phyloP scores from a whole-genome alignment of 2,888 invertebrate species.

The Cantharis rustica region DNA sequence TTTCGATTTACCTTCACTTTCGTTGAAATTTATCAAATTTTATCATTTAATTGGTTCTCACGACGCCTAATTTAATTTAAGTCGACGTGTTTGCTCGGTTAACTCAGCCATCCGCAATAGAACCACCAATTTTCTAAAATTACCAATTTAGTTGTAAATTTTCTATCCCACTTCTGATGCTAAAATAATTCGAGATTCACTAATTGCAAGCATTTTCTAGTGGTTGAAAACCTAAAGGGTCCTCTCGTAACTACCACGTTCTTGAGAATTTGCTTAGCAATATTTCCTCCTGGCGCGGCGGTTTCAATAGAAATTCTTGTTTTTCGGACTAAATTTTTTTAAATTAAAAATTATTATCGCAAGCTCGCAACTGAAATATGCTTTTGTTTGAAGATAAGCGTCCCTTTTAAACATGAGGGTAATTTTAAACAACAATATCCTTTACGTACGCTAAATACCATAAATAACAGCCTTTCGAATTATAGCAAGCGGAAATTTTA shows the following conservation, averaged over 20 bases:
- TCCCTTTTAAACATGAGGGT: neutral
- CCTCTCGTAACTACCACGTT: neutral
- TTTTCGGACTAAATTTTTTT: neutral
- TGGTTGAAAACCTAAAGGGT: neutral
- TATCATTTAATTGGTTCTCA: neutral
- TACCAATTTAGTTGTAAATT: neutral
- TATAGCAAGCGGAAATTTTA: neutral
- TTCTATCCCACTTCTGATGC: neutral
- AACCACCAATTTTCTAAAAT: neutral
- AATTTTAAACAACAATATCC: neutral
- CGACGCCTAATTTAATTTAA: neutral
- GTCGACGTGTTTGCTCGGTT: neutral
- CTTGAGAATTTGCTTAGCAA: neutral
- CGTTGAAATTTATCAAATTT: neutral
- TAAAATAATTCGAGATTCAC: neutral
- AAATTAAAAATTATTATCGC: neutral
- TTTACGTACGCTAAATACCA: constrained; percentile 1
- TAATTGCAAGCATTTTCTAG: neutral
- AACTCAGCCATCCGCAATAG: neutral
- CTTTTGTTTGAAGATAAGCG: neutral
- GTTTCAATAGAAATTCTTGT: neutral
- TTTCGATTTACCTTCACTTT: neutral
- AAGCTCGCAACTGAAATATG: neutral
- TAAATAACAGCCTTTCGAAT: neutral
- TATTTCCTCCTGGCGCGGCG: neutral